Conservation (phyloP, 2,888 invertebrate genomes). For the Mythimna loreyi region DNA sequence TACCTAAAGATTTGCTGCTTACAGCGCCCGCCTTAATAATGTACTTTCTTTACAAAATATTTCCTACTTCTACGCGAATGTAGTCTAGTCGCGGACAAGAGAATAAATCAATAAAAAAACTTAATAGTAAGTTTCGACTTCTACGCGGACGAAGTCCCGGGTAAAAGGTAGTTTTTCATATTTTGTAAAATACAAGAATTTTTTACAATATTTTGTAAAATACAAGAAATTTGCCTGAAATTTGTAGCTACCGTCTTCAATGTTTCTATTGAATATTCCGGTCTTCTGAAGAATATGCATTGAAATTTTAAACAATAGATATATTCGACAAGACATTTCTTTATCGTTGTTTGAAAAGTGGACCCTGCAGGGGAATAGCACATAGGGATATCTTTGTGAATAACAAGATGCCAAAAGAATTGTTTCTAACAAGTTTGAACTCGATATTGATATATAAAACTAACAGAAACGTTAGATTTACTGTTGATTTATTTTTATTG, state of each 20-base stretch:
- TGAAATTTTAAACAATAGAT: slow-evolving; percentile 1
- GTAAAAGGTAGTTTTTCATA: neutral
- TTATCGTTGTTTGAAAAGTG: neutral
- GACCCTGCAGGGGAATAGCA: neutral
- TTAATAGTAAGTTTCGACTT: too few relatives aligned
- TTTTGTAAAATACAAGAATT: neutral
- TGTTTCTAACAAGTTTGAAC: neutral
- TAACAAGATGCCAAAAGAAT: neutral
- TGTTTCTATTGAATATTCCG: slow-evolving; percentile 3
- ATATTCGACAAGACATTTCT: neutral
- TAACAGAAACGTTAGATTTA: too few relatives aligned
- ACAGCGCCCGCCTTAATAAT: too few relatives aligned
- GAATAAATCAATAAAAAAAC: too few relatives aligned
- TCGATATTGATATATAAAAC: too few relatives aligned
- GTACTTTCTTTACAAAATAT: too few relatives aligned
- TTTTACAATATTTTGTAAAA: neutral
- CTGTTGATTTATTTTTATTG: too few relatives aligned
- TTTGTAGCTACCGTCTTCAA: neutral
- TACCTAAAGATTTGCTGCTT: too few relatives aligned
- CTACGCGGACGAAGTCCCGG: too few relatives aligned
- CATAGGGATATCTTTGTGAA: neutral
- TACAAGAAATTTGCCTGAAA: neutral
- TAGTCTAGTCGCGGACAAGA: too few relatives aligned
- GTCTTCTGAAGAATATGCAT: slow-evolving; percentile 2
- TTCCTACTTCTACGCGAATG: too few relatives aligned